Conservation (phyloP, 2,113 vertebrate genomes). For the Rhagologus leucostigma region DNA sequence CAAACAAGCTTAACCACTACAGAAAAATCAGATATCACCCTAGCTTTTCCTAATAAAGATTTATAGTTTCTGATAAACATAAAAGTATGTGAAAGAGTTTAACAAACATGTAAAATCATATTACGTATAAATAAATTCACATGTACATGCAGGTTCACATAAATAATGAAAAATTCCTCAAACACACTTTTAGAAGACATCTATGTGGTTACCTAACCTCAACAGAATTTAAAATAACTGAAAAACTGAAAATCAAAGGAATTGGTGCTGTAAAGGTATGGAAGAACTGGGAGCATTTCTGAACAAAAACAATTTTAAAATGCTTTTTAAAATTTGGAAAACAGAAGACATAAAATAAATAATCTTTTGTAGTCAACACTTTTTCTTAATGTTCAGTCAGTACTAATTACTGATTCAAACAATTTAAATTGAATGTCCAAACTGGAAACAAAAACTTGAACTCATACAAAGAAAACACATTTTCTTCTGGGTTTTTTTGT, state of each 20-base stretch:
- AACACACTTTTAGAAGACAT: not conserved
- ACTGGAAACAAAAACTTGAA: not conserved
- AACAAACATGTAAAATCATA: not conserved
- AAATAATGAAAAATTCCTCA: not conserved
- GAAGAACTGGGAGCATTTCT: not conserved
- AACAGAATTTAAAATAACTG: not conserved
- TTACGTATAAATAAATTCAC: not conserved
- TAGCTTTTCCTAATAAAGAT: not conserved
- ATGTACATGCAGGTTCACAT: fast-evolving
- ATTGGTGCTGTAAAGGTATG: not conserved
- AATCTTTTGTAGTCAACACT: not conserved
- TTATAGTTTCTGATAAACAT: not conserved
- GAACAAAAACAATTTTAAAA: not conserved
- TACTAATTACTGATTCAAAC: not conserved
- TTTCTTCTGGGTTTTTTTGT: not conserved
- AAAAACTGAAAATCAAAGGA: not conserved
- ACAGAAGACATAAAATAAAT: not conserved
- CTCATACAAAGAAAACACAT: not conserved
- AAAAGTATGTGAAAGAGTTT: not conserved
- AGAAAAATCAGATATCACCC: not conserved
- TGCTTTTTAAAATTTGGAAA: not conserved
- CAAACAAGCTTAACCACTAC: not conserved
- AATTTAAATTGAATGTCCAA: not conserved
- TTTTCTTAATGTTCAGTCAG: not conserved
- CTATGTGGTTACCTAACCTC: not conserved